Evolutionary conservation across 2,888 invertebrate species (phyloP).

Genomic region (Thysanoteuthis rhombus): DNA sequence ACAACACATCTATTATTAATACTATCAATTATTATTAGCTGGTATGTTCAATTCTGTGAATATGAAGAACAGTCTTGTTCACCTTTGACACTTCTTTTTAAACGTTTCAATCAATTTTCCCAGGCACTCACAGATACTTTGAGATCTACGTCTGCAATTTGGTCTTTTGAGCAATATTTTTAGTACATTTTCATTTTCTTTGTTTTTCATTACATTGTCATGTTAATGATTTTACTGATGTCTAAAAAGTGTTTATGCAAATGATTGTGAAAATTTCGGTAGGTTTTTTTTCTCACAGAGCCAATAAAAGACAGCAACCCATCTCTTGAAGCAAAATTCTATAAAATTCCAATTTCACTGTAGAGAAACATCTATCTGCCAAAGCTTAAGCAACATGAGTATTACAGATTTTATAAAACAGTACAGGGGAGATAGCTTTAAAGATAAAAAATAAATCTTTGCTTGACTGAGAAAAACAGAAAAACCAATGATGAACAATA

Average conservation of each 20-base stretch:
- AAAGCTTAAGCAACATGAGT: background rate
- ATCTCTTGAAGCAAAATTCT: background rate
- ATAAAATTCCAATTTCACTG: background rate
- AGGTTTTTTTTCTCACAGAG: background rate
- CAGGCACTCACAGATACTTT: background rate
- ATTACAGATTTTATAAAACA: background rate
- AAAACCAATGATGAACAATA: no score
- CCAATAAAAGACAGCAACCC: background rate
- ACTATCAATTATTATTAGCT: background rate
- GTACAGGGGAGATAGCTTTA: no score
- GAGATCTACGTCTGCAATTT: constrained; percentile 12
- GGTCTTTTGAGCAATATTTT: background rate
- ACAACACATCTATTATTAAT: background rate
- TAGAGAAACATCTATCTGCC: background rate
- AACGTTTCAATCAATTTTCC: background rate
- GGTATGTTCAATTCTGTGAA: constrained; percentile 12
- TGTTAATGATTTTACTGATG: background rate
- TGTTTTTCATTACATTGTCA: background rate
- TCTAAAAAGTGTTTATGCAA: background rate
- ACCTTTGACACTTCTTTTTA: background rate
- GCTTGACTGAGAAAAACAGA: no score
- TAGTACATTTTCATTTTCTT: background rate
- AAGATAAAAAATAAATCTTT: no score
- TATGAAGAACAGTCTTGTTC: background rate
- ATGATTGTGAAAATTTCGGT: background rate